phyloP scores from a whole-genome alignment of 2,113 vertebrate species.

The Micronycteris hirsuta region DNA sequence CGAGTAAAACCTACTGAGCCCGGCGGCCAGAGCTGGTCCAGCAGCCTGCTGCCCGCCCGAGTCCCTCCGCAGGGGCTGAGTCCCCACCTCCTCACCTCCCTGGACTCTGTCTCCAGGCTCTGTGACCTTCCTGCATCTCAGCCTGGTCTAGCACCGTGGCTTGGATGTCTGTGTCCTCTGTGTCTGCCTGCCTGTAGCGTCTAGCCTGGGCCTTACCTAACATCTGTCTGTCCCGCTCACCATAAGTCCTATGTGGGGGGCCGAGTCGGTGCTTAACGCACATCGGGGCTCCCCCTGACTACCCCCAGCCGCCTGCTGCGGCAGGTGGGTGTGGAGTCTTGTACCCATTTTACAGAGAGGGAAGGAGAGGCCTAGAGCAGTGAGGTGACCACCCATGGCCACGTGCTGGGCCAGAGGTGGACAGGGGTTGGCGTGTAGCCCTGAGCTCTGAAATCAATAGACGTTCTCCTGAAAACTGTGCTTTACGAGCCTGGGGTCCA shows the following conservation, averaged over 20 bases:
- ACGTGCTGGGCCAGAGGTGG: background rate
- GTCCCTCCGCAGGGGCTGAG: background rate
- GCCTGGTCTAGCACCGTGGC: background rate
- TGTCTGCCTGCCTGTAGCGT: background rate
- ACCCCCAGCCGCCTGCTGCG: background rate
- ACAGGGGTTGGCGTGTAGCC: too few species aligned
- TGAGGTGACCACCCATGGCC: accelerated
- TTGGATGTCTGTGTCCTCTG: background rate
- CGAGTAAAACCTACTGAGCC: background rate
- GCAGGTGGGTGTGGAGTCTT: background rate
- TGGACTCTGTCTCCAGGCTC: background rate
- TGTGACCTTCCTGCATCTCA: background rate
- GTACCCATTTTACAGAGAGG: background rate
- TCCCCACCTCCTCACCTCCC: too few species aligned
- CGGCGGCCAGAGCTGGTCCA: accelerated
- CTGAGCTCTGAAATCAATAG: background rate
- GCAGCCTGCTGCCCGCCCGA: background rate
- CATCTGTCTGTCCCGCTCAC: background rate
- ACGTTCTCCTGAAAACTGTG: background rate
- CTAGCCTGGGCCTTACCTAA: too few species aligned
- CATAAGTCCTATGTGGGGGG: accelerated
- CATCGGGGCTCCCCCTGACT: background rate
- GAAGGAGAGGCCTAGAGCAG: background rate
- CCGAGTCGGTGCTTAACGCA: background rate
- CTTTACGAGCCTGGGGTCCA: background rate